A percentile compares a stretch with the other conserved stretches of the same genome.
Conservation (phyloP, 1,140 invertebrate species). For the Acyrthosiphon pisum region DNA sequence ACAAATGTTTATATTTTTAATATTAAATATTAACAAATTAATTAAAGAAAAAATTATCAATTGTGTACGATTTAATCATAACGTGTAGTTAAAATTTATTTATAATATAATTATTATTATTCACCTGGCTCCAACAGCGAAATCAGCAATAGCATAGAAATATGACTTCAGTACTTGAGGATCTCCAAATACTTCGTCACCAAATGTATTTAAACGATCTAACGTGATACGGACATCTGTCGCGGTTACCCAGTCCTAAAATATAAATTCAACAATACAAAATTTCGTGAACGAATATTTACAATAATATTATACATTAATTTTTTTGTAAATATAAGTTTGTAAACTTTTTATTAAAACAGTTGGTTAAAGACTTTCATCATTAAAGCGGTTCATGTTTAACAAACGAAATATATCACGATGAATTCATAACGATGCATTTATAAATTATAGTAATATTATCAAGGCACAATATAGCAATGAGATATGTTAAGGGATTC, state of each 20-base stretch:
- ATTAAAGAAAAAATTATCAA: not conserved
- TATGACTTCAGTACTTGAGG: constrained; percentile 91
- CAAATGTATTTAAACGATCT: constrained; percentile 94
- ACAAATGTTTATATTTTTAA: no score
- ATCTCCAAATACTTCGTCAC: constrained; percentile 97
- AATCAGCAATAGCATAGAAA: constrained; percentile 96
- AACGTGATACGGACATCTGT: constrained; percentile 90
- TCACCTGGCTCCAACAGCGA: constrained; percentile 90
- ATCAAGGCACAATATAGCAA: not conserved
- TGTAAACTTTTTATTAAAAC: not conserved
- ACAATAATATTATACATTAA: not conserved
- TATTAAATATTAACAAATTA: not conserved
- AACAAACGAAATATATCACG: not conserved
- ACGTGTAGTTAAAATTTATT: not conserved
- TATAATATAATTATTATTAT: constrained; percentile 35
- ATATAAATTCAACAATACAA: constrained; percentile 55
- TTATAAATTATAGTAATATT: no score
- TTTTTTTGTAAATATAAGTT: not conserved
- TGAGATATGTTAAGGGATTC: not conserved
- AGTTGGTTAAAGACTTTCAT: not conserved
- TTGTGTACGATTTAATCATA: not conserved
- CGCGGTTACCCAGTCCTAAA: constrained; percentile 96
- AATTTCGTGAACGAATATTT: not conserved
- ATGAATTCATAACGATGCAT: no score
- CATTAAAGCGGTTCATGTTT: not conserved